These are phyloP conservation scores for Coelopa pilipes DNA, from an alignment of 2,888 invertebrate genomes.

Conservation along the genomic window DNA sequence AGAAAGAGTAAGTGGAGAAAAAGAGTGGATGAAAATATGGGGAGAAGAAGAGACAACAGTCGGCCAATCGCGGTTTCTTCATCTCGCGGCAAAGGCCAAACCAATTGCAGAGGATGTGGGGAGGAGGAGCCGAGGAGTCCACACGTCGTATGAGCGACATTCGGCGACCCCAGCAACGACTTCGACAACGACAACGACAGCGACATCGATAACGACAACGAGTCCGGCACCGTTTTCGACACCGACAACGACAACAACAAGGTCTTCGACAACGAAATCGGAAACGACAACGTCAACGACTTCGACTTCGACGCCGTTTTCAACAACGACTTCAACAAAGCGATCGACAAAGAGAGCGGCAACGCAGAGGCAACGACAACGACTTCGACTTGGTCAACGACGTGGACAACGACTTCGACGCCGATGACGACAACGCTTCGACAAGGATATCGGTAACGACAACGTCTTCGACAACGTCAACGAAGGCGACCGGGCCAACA, in stretches of 20 bases:
- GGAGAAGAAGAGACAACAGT: neutral
- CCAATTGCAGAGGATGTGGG: neutral
- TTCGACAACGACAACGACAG: neutral
- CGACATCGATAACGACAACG: neutral
- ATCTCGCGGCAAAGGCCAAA: neutral
- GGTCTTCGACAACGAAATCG: too few relatives aligned
- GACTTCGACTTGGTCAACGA: neutral
- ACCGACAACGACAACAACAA: too few relatives aligned
- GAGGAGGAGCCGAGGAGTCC: too few relatives aligned
- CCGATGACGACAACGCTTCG: neutral
- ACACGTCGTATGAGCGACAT: neutral
- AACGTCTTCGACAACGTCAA: too few relatives aligned
- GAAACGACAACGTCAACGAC: too few relatives aligned
- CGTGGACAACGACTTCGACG: neutral
- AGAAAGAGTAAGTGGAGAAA: slow-evolving; percentile 1
- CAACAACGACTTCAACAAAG: too few relatives aligned
- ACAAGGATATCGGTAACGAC: too few relatives aligned
- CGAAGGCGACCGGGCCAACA: too few relatives aligned
- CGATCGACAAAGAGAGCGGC: too few relatives aligned
- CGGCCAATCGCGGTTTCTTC: neutral
- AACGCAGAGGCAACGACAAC: too few relatives aligned
- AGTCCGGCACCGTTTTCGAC: too few relatives aligned
- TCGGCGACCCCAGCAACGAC: neutral
- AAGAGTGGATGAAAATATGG: neutral
- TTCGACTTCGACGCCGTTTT: too few relatives aligned